Evolutionary conservation across 2,113 vertebrate species (phyloP).

Genomic region (Poeciliopsis occidentalis): DNA sequence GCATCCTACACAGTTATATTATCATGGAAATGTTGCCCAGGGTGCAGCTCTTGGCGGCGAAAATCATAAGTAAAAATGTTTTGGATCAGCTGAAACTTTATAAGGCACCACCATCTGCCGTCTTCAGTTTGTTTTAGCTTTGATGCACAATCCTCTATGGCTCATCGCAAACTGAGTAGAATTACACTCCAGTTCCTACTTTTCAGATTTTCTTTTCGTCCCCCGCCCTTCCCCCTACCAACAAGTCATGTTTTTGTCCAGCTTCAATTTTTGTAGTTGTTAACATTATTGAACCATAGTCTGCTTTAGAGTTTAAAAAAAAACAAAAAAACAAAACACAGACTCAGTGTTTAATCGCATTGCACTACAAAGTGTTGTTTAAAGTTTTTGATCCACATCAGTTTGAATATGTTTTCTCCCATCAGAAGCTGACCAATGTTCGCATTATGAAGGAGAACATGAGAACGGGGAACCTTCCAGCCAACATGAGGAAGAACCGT

Average conservation of each 20-base stretch:
- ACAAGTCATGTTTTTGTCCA: slow-evolving; percentile 33
- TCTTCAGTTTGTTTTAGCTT: slow-evolving; percentile 47
- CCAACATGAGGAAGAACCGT: slow-evolving; percentile 98
- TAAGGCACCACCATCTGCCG: slow-evolving; percentile 59
- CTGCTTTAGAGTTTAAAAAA: neutral
- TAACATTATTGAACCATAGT: slow-evolving; percentile 8
- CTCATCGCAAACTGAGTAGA: neutral
- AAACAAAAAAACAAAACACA: too few species aligned
- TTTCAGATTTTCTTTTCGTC: neutral
- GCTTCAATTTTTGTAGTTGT: slow-evolving; percentile 15
- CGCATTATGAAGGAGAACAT: slow-evolving; percentile 99
- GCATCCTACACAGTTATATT: slow-evolving; percentile 43
- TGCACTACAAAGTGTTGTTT: neutral
- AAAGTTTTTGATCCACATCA: slow-evolving; percentile 18
- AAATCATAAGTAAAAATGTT: slow-evolving; percentile 70
- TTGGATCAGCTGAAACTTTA: slow-evolving; percentile 67
- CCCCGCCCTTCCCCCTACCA: neutral
- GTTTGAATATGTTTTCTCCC: slow-evolving; percentile 1
- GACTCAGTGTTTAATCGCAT: neutral
- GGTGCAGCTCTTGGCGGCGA: slow-evolving; percentile 66
- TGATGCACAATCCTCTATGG: slow-evolving; percentile 23
- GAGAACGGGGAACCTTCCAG: slow-evolving; percentile 94
- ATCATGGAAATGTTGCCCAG: slow-evolving; percentile 62
- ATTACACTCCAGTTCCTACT: slow-evolving; percentile 27
- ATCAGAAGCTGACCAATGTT: slow-evolving; percentile 94